These are phyloP conservation scores for Apogon talboti DNA, from an alignment of 2,797 vertebrate species.

Conservation along the genomic window DNA sequence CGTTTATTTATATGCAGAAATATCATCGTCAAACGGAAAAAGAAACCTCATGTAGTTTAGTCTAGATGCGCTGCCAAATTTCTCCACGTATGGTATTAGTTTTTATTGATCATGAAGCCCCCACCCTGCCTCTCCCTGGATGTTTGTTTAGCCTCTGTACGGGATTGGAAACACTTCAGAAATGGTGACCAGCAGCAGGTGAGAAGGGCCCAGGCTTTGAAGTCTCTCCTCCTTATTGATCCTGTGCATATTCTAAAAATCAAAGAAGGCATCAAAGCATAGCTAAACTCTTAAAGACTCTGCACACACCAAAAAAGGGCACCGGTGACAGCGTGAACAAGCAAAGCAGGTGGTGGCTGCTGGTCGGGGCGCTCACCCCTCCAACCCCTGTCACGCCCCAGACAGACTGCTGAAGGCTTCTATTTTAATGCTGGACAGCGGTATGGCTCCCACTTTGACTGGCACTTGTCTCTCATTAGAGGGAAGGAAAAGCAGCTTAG, in stretches of 20 bases:
- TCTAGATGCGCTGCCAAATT: conserved; percentile 55
- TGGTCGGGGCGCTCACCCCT: conserved; percentile 69
- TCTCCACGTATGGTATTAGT: conserved; percentile 51
- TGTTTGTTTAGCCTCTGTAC: conserved; percentile 76
- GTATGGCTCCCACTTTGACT: conserved; percentile 67
- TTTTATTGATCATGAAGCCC: conserved; percentile 69
- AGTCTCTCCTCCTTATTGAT: conserved; percentile 85
- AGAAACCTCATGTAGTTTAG: conserved; percentile 31
- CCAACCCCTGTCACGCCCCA: conserved; percentile 62
- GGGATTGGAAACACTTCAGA: conserved; percentile 87
- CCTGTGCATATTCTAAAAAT: conserved; percentile 87
- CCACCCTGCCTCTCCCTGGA: conserved; percentile 54
- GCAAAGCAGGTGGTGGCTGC: conserved; percentile 86
- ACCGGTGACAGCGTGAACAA: conserved; percentile 84
- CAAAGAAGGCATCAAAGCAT: conserved; percentile 87
- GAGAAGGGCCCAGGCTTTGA: conserved; percentile 87
- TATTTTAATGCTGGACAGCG: conserved; percentile 74
- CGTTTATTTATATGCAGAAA: conserved; percentile 33
- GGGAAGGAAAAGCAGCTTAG: conserved; percentile 49
- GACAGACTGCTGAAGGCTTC: conserved; percentile 69
- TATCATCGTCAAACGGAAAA: conserved; percentile 34
- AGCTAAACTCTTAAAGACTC: conserved; percentile 86
- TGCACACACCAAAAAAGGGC: conserved; percentile 77
- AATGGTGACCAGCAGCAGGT: conserved; percentile 90
- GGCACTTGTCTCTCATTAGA: conserved; percentile 73